phyloP scores from a whole-genome alignment of 2,113 vertebrate genomes.

The Mungos mungo region DNA sequence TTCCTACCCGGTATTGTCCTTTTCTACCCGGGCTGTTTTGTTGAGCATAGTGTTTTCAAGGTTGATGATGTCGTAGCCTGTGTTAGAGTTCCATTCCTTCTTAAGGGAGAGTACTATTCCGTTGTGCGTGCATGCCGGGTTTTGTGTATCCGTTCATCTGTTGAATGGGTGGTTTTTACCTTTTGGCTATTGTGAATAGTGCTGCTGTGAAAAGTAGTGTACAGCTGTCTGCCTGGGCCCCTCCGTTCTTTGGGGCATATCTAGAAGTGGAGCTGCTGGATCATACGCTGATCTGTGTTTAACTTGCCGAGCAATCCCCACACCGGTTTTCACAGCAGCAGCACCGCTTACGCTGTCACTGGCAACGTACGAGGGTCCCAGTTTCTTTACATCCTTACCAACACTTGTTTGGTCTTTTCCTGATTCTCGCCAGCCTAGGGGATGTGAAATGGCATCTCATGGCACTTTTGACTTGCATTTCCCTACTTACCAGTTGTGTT shows the following conservation, averaged over 20 bases:
- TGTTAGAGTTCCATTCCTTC: slow-evolving; percentile 14
- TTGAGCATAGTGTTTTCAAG: neutral
- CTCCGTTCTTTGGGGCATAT: neutral
- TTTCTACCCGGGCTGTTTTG: neutral
- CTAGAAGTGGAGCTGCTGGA: neutral
- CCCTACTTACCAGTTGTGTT: neutral
- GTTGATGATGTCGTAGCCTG: neutral
- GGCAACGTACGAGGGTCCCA: neutral
- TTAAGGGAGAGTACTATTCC: neutral
- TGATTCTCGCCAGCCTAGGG: neutral
- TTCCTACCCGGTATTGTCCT: neutral
- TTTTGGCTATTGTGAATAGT: neutral
- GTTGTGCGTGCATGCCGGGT: neutral
- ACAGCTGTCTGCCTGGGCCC: neutral
- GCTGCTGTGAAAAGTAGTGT: neutral
- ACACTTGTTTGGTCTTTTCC: neutral
- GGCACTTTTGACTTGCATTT: slow-evolving; percentile 9
- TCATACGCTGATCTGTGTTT: neutral
- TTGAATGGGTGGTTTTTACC: neutral
- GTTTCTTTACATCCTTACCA: neutral
- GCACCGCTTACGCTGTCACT: neutral
- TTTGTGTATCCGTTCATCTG: neutral
- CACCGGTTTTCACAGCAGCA: neutral
- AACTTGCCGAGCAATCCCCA: neutral
- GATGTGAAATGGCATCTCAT: neutral